Evolutionary conservation across 2,113 vertebrate species (phyloP).

Genomic region (Tragulus kanchil): DNA sequence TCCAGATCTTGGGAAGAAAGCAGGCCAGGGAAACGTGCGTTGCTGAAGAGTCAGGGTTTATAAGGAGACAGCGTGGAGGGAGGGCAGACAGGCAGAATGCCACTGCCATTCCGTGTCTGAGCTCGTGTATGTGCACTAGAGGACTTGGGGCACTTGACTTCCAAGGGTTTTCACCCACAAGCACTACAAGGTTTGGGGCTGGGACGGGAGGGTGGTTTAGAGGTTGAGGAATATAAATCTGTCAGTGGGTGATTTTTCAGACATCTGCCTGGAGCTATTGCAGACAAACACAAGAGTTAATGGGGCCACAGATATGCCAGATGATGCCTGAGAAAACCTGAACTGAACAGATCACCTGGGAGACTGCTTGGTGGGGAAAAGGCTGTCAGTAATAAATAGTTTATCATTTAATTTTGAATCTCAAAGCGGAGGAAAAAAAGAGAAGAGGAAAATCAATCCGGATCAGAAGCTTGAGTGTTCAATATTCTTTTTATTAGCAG

Average conservation of each 20-base stretch:
- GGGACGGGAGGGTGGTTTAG: constrained; percentile 54
- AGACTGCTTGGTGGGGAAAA: constrained; percentile 39
- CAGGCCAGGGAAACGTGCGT: constrained; percentile 11
- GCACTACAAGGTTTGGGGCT: background rate
- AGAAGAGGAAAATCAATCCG: background rate
- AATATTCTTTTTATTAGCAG: constrained; percentile 30
- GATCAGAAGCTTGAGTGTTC: background rate
- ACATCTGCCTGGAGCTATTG: constrained; percentile 63
- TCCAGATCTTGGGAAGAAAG: constrained; percentile 74
- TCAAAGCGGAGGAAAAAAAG: constrained; percentile 13
- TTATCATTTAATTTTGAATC: constrained; percentile 67
- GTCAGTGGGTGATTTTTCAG: constrained; percentile 76
- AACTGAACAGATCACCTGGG: background rate
- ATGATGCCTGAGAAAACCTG: constrained; percentile 49
- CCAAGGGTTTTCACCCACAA: constrained; percentile 56
- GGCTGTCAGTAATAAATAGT: constrained; percentile 49
- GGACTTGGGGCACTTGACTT: constrained; percentile 63
- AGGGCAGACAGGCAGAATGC: constrained; percentile 15
- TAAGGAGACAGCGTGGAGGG: background rate
- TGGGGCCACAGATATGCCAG: constrained; percentile 35
- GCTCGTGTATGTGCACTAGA: constrained; percentile 65
- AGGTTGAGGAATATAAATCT: constrained; percentile 65
- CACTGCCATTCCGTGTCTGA: background rate
- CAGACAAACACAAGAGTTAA: background rate
- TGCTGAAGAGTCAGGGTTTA: background rate